Evolutionary conservation across 2,797 vertebrate species (phyloP), one percentile per base, ranked within the genome.

Genomic region (Cephalopachus bancanus): DNA sequence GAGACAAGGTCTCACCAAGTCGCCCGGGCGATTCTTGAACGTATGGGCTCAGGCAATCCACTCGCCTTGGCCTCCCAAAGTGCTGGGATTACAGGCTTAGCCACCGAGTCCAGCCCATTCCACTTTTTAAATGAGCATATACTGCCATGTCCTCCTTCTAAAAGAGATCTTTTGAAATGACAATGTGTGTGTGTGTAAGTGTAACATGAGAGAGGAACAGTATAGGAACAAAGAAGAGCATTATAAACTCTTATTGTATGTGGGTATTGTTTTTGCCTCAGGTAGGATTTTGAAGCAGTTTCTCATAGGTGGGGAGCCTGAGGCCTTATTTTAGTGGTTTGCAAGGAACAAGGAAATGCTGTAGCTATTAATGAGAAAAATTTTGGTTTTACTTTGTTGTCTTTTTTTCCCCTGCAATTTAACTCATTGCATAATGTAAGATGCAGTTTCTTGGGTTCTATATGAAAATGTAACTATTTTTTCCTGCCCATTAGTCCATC

Each of bases 271-370:
- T 79, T 95, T 96, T 74, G 53, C 30, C 15, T 67, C 44, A 1
- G 33, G 22, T 74, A 74, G 37, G 44, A 86, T 59, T 90, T 81
- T 74, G 51, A 67, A 87, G 67, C 67, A 76, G 19, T 87, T 95
- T 85, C 51, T 30, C 53, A 12, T 15, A 30, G 7, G 17, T 81
- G 59, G 75, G 60, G 60, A 92, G 76, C 16, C 51, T 57, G 28
- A 76, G 65, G 51, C 19, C 60, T 93, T 90, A n/a, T 22, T 71
- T 62, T 33, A 87, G 44, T 91, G 37, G 53, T 75, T 91, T 87
- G 12, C 74, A 71, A 26, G 22, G 44, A 74, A 74, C 37, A 4
- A 51, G 88, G 26, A 94, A 94, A 69, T 71, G 37, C 49, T 74
- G 7, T 88, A 24, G 20, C 53, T 87, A 11, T 55, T n/a, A 53